These are phyloP conservation scores for Exephanes ischioxanthus DNA, from an alignment of 2,888 invertebrate species.

Conservation along the genomic window DNA sequence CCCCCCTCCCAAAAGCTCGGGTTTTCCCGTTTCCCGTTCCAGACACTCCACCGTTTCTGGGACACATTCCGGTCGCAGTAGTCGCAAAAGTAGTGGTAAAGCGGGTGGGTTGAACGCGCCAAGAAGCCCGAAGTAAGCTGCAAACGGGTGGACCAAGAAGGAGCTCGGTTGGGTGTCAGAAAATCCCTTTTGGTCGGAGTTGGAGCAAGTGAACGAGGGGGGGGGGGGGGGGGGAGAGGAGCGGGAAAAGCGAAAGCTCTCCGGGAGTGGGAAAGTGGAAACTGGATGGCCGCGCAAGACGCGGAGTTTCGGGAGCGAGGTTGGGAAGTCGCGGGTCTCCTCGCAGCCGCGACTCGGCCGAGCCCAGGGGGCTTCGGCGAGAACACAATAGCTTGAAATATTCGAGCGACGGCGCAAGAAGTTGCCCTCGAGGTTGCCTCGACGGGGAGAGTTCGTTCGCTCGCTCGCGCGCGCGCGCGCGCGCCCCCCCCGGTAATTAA, in stretches of 20 bases:
- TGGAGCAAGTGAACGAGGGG: conserved; percentile 47
- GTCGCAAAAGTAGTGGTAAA: conserved; percentile 61
- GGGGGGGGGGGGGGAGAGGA: neutral
- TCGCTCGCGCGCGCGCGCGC: conserved; percentile 44
- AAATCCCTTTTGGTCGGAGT: conserved; percentile 47
- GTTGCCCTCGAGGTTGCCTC: conserved; percentile 72
- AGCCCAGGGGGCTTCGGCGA: conserved; percentile 78
- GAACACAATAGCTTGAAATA: conserved; percentile 85
- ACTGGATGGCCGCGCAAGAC: conserved; percentile 58
- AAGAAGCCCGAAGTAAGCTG: conserved; percentile 55
- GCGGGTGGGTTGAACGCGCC: conserved; percentile 44
- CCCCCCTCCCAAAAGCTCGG: neutral
- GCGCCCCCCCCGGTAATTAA: conserved; percentile 82
- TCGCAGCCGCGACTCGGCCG: conserved; percentile 11
- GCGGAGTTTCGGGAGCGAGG: conserved; percentile 43
- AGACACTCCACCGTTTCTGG: conserved; percentile 72
- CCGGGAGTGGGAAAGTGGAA: conserved; percentile 59
- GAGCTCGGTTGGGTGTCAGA: neutral
- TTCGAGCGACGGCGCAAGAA: conserved; percentile 82
- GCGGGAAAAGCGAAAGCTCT: conserved; percentile 58
- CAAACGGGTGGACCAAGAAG: conserved; percentile 33
- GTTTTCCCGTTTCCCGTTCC: no score
- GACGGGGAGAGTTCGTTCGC: conserved; percentile 73
- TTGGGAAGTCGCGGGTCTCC: conserved; percentile 50
- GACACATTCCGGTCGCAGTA: conserved; percentile 75